A percentile compares a stretch with the other conserved stretches of the same genome.
These are phyloP conservation scores for Nymphalis c-album DNA, from an alignment of 2,888 invertebrate genomes.

Conservation along the genomic window DNA sequence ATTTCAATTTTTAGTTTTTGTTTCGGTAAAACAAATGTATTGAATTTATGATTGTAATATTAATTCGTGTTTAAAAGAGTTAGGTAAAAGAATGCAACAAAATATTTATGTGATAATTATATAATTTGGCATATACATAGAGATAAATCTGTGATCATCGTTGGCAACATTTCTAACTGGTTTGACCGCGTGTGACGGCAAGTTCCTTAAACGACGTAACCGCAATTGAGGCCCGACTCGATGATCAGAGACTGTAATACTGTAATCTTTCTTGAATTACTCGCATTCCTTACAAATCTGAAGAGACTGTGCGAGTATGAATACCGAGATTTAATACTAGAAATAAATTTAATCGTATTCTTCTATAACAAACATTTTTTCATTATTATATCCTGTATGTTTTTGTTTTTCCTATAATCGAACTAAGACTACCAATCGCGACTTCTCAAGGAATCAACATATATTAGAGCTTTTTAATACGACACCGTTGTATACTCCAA, in stretches of 20 bases:
- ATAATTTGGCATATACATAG: conserved; percentile 25
- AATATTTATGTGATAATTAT: background rate
- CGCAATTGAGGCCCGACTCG: conserved; percentile 46
- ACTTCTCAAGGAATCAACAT: too few species aligned
- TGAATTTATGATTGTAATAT: background rate
- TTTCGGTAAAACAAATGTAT: background rate
- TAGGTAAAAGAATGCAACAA: background rate
- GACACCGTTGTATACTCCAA: too few species aligned
- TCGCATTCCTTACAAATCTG: conserved; percentile 35
- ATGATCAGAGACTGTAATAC: conserved; percentile 44
- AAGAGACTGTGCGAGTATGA: background rate
- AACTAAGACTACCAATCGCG: too few species aligned
- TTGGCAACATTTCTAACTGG: conserved; percentile 61
- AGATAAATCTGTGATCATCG: conserved; percentile 42
- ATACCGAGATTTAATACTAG: background rate
- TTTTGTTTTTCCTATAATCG: too few species aligned
- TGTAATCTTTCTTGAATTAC: conserved; percentile 48
- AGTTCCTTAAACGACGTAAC: conserved; percentile 57
- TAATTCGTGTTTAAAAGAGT: too few species aligned
- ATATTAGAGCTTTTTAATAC: too few species aligned
- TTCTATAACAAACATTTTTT: too few species aligned
- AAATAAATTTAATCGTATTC: background rate
- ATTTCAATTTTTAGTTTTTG: background rate
- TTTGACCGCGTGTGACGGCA: conserved; percentile 51
- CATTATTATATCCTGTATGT: too few species aligned